These are phyloP conservation scores for Bufo bufo DNA, from an alignment of 2,113 vertebrate genomes.

Conservation along the genomic window DNA sequence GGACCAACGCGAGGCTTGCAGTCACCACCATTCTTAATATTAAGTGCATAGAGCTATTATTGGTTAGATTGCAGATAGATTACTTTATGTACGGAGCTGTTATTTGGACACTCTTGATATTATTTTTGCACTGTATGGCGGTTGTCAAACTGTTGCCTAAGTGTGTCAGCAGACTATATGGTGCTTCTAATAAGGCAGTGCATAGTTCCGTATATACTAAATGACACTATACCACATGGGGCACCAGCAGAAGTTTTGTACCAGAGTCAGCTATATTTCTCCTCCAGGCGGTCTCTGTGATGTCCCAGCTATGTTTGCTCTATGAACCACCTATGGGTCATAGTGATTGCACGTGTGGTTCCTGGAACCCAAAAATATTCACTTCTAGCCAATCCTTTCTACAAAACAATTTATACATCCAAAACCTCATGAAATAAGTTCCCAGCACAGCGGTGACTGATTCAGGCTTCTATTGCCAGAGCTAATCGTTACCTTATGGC, in stretches of 20 bases:
- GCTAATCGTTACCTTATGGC: constrained; percentile 12
- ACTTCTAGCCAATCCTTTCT: not conserved
- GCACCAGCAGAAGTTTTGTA: too few relatives aligned
- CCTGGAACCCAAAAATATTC: constrained; percentile 18
- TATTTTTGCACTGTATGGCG: too few relatives aligned
- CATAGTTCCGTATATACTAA: too few relatives aligned
- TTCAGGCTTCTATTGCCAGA: not conserved
- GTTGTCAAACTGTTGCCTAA: too few relatives aligned
- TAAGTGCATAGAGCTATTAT: too few relatives aligned
- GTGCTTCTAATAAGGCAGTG: not conserved
- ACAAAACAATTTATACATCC: not conserved
- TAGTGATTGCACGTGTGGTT: not conserved
- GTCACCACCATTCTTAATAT: too few relatives aligned
- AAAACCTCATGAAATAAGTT: constrained; percentile 5
- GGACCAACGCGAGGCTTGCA: too few relatives aligned
- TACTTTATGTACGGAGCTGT: too few relatives aligned
- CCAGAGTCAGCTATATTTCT: not conserved
- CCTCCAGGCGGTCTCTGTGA: not conserved
- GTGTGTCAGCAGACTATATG: not conserved
- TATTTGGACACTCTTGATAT: too few relatives aligned
- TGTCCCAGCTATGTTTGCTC: not conserved
- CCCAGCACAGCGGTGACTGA: constrained; percentile 28
- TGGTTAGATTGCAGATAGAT: too few relatives aligned
- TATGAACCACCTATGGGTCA: constrained; percentile 2
- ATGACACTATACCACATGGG: too few relatives aligned